A percentile compares a stretch with the other conserved stretches of the same genome.
phyloP scores from a whole-genome alignment of 2,113 vertebrate species.

The Trematomus loennbergii region DNA sequence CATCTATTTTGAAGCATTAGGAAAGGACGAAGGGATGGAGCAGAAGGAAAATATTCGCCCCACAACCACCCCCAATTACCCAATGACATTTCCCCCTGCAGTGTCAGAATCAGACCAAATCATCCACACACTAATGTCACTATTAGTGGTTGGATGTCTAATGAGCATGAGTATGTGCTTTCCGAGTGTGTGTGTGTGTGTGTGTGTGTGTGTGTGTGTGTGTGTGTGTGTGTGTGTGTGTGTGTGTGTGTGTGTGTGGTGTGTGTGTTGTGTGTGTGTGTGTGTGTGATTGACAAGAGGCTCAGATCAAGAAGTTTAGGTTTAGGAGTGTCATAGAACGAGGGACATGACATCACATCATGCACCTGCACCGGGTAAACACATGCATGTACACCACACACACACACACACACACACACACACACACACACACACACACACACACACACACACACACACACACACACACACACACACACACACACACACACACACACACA shows the following conservation, averaged over 20 bases:
- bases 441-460: background rate
- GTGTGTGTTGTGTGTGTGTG: constrained; percentile 33
- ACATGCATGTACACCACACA: background rate
- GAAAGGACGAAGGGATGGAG: background rate
- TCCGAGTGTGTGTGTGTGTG: constrained; percentile 31
- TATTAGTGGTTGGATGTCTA: constrained; percentile 68
- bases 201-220: background rate
- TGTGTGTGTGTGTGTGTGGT: constrained; percentile 1
- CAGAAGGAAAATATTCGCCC: constrained; percentile 39
- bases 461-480: constrained; percentile 6
- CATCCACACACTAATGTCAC: constrained; percentile 59
- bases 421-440: too few species aligned
- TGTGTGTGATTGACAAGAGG: constrained; percentile 37
- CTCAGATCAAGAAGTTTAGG: too few species aligned
- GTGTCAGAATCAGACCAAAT: constrained; percentile 56
- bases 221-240: constrained; percentile 3
- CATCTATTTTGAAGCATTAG: constrained; percentile 32
- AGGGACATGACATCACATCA: constrained; percentile 13
- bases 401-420: background rate
- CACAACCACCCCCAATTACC: background rate
- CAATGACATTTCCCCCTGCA: constrained; percentile 49
- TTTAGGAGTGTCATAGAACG: background rate
- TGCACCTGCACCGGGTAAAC: constrained; percentile 4
- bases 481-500: too few species aligned
- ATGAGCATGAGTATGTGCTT: constrained; percentile 38